phyloP scores from a whole-genome alignment of 2,888 invertebrate genomes.

The Apodemia zela region DNA sequence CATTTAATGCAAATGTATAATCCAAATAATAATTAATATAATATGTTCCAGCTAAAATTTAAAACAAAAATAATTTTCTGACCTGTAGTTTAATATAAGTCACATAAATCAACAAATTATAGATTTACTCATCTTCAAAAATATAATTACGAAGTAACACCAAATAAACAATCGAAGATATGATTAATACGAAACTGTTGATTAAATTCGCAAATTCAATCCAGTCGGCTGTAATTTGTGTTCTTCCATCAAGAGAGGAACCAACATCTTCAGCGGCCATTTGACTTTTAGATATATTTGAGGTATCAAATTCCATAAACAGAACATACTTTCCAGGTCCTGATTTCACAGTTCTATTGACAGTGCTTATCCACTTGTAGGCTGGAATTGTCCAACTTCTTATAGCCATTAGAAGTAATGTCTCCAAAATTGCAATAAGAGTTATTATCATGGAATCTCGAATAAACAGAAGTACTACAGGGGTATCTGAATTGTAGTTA shows the following conservation, averaged over 20 bases:
- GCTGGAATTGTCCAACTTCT: conserved; percentile 48
- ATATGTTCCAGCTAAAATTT: too few relatives aligned
- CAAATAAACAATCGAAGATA: conserved; percentile 52
- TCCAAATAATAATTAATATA: too few relatives aligned
- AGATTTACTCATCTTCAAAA: conserved; percentile 42
- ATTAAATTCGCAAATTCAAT: conserved; percentile 55
- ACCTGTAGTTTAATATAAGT: too few relatives aligned
- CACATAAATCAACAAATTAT: too few relatives aligned
- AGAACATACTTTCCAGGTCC: conserved; percentile 65
- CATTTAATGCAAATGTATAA: too few relatives aligned
- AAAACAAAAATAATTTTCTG: too few relatives aligned
- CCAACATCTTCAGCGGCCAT: conserved; percentile 44
- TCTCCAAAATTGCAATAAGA: conserved; percentile 53
- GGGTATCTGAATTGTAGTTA: conserved; percentile 78
- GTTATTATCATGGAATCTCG: conserved; percentile 69
- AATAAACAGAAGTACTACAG: conserved; percentile 72
- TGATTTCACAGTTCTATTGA: conserved; percentile 49
- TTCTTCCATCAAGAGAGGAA: conserved; percentile 33
- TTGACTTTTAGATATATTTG: conserved; percentile 44
- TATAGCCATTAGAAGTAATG: conserved; percentile 57
- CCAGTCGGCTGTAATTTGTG: conserved; percentile 53
- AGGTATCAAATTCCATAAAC: conserved; percentile 68
- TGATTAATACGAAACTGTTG: conserved; percentile 56
- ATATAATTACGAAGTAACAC: conserved; percentile 59
- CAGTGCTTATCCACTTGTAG: conserved; percentile 53